Evolutionary conservation across 2,113 vertebrate species (phyloP), one percentile per base, ranked within the genome.

Genomic region (Herpailurus yagouaroundi): DNA sequence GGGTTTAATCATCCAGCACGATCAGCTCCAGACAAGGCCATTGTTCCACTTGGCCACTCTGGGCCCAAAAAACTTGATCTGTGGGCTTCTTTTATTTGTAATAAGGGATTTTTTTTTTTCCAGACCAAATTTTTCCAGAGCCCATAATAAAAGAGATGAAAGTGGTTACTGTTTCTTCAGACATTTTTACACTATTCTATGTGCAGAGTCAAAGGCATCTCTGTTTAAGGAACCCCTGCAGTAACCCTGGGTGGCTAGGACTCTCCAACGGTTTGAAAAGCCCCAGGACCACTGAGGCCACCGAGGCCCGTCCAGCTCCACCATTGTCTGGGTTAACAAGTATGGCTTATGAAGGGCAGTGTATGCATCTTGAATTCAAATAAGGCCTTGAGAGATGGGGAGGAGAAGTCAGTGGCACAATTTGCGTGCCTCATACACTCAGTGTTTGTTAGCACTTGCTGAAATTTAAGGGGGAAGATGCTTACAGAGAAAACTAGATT

Each of bases 81-180:
- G 1, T 16, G 16, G 5, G 10, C 66, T 36, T 89, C 29, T 63
- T 89, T 1, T 52, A 81, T 92, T 80, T 91, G 88, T 60, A 91
- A 74, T 19, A 88, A 50, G n/a, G 31, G 16, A 73, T 33, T 79
- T 38, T 94, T 68, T 94, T 68, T 60, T 92, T 97, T 48, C 31
- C 48, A 85, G 89, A 31, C 23, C 7, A 91, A 45, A 64, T 79
- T 64, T 86, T 91, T 93, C 45, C 38, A 92, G 38, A 97, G 18
- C 19, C 57, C 50, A 90, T 64, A 81, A 71, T 89, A 80, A 93
- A 95, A 86, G 38, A 90, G 57, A 82, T n/a, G n/a, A 77, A 85
- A 29, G 84, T 38, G 41, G 36, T 27, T 74, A 76, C 9, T 23
- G 18, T 80, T 92, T 92, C 16, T 36, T 94, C 27, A 4, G 33